Base-by-base conservation (phyloP, 2,797 vertebrate species). In the Carduelis carduelis region DNA sequence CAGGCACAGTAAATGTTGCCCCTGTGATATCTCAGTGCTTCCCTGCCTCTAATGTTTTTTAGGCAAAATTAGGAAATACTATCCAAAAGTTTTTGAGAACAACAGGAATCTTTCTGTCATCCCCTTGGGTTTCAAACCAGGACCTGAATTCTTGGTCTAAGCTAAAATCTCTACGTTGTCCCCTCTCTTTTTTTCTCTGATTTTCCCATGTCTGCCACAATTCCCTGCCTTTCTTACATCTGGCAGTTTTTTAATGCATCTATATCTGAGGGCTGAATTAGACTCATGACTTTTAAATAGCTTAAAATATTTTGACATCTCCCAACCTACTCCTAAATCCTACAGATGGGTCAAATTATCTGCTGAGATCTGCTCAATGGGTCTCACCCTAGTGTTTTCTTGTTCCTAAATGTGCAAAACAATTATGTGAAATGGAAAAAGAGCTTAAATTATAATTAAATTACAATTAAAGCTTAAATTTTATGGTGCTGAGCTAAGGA, bases 301-400 rank as follows among this genome's bases (percentile, higher is more conserved):
- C 61, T 61, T 92, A 81, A 89, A 93, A 87, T 89, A 93, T 63
- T 92, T 79, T 89, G 63, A 92, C 84, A 65, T 87, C 61, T 83
- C 92, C 83, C 72, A 93, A 59, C 20, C 64, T 83, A 83, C 74
- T 81, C 14, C 81, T 75, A 94, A 92, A 65, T 92, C 79, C 72
- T 89, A 86, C 87, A 95, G 87, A 92, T 92, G 93, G 52, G 90
- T 87, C 83, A 86, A 95, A 89, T 96, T 93, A 92, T 91, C 92
- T 72, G 34, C 79, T 89, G n/a, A 85, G 53, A 69, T 91, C 80
- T 91, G 60, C 71, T 90, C 83, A 50, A 43, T 69, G 68, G 50
- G 72, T 89, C 72, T 92, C 57, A 83, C 64, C 55, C 27, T 14
- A 6, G 19, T 86, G 70, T 92, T 89, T 96, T 68, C 94, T 77